Conservation (phyloP, 2,797 vertebrate species). For the Percopsis omiscomaycus region DNA sequence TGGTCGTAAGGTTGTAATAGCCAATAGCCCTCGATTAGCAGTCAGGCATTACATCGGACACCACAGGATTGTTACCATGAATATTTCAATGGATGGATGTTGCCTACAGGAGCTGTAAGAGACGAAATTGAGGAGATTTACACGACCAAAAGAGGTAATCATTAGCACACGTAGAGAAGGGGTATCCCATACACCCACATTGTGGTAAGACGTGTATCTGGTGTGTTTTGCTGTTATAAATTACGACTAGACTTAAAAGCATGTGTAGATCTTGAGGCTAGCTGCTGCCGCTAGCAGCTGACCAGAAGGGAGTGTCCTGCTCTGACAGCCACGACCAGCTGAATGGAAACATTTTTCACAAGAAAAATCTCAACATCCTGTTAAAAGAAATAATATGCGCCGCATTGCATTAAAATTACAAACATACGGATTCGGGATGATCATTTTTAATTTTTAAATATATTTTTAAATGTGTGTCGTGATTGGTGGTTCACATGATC, state of each 20-base stretch:
- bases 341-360: neutral
- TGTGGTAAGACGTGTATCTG: neutral
- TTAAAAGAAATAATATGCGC: no score
- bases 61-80: constrained; percentile 36
- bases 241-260: neutral
- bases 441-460: no score
- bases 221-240: neutral
- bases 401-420: no score
- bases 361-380: no score
- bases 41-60: constrained; percentile 60
- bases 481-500: neutral
- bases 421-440: no score
- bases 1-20: neutral
- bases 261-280: constrained; percentile 35
- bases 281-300: constrained; percentile 41
- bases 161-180: fast-evolving
- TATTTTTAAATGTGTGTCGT: neutral
- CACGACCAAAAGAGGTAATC: constrained; percentile 44
- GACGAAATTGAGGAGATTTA: constrained; percentile 38
- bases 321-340: constrained; percentile 34
- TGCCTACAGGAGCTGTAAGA: constrained; percentile 22
- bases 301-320: constrained; percentile 49
- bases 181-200: fast-evolving
- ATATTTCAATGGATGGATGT: constrained; percentile 47
- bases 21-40: neutral